Conservation (phyloP, 2,888 invertebrate genomes). For the Pseudoips prasinana region DNA sequence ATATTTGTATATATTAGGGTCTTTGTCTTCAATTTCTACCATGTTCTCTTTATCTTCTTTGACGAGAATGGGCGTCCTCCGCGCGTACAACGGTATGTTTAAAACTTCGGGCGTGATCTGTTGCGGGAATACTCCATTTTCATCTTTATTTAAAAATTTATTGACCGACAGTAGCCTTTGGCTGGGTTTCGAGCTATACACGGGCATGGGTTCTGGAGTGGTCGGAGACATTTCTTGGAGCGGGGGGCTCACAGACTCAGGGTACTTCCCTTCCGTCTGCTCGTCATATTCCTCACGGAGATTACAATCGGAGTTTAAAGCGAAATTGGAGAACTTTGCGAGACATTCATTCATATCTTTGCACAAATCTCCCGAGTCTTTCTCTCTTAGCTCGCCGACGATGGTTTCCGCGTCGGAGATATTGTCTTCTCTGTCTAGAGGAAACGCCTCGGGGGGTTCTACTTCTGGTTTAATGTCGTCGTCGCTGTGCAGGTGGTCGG, state of each 20-base stretch:
- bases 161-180: slow-evolving; percentile 57
- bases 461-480: slow-evolving; percentile 44
- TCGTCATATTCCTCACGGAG: slow-evolving; percentile 32
- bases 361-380: slow-evolving; percentile 29
- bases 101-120: slow-evolving; percentile 44
- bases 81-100: slow-evolving; percentile 54
- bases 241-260: slow-evolving; percentile 70
- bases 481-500: slow-evolving; percentile 37
- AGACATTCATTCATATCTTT: slow-evolving; percentile 71
- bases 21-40: slow-evolving; percentile 38
- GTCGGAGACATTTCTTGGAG: slow-evolving; percentile 72
- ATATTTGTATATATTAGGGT: slow-evolving; percentile 62
- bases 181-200: slow-evolving; percentile 56
- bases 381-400: slow-evolving; percentile 47
- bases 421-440: slow-evolving; percentile 56
- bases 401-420: slow-evolving; percentile 57
- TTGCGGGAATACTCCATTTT: slow-evolving; percentile 43
- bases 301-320: slow-evolving; percentile 42
- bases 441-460: slow-evolving; percentile 65
- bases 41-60: slow-evolving; percentile 40
- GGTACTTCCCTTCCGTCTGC: slow-evolving; percentile 44
- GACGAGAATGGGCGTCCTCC: slow-evolving; percentile 41
- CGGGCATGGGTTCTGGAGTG: slow-evolving; percentile 54
- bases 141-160: slow-evolving; percentile 47
- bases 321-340: slow-evolving; percentile 66